These are phyloP conservation scores for Smittia sp. DNA, from an alignment of 2,888 invertebrate genomes.

Conservation along the genomic window DNA sequence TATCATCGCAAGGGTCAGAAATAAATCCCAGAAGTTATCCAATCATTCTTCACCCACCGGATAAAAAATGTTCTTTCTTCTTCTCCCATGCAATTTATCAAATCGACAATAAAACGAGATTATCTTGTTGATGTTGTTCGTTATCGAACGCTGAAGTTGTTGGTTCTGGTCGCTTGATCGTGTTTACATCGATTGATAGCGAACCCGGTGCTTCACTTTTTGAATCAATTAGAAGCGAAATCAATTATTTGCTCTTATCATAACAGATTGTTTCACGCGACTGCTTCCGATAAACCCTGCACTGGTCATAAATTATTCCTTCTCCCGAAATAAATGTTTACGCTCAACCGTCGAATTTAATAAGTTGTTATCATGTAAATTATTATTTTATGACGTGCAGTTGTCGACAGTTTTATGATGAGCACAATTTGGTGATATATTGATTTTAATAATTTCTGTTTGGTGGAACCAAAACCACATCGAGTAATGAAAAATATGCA, in stretches of 20 bases:
- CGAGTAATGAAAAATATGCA: no score
- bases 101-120: conserved; percentile 28
- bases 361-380: conserved; percentile 34
- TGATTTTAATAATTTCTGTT: neutral
- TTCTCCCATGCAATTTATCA: conserved; percentile 18
- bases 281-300: neutral
- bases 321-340: neutral
- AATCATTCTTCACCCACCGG: conserved; percentile 6
- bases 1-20: conserved; percentile 23
- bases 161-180: no score
- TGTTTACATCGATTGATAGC: no score
- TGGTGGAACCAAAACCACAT: no score
- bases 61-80: neutral
- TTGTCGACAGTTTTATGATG: conserved; percentile 17
- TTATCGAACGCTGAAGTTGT: neutral
- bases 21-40: conserved; percentile 30
- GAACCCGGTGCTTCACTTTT: no score
- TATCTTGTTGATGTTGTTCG: conserved; percentile 3
- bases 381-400: conserved; percentile 14
- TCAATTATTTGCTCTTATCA: neutral
- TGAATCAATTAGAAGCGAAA: no score
- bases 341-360: conserved; percentile 1
- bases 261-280: neutral
- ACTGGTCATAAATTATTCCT: neutral
- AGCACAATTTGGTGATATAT: neutral